Base-by-base conservation (phyloP, 2,113 vertebrate species). In the Hylia prasina region DNA sequence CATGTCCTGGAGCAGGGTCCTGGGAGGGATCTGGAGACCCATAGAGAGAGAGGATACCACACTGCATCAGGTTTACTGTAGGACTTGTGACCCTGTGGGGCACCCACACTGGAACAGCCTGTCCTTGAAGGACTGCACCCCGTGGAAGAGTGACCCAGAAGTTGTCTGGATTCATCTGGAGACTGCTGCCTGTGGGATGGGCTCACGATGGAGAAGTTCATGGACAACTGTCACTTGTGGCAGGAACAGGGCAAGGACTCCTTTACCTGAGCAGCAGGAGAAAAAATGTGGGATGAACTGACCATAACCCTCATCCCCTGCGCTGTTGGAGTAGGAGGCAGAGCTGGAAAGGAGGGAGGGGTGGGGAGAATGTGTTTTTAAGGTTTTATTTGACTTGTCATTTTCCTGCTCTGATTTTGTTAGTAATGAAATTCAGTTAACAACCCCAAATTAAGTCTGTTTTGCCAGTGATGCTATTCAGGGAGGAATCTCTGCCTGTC, bases 11-110 rank as follows among this genome's bases (percentile, higher is more conserved):
- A 77, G 22, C 28, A 50, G n/a, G 10, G 2, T 77, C 28, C 35
- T 61, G 73, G 75, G 2, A 63, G 17, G 17, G 75, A 40, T 5
- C 28, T 63, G 8, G 7, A 78, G 45, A n/a, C 13, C 17, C 2
- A 0, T 6, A 14, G 4, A 42, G 58, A 51, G 1, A 78, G 24
- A 22, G 45, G 23, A 51, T 30, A 18, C 30, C 23, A 4, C 1
- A 1, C 0, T 20, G 17, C 14, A 13, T 2, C 13, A 63, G 23
- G 45, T 42, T 42, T n/a, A 0, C 35, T 63, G 30, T 16, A 78
- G 28, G 35, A 27, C 13, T 20, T 50, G n/a, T 19, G 44, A 20
- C 12, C 13, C 44, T 2, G 0, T 39, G 16, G 28, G 15, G 7
- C 5, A 27, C 10, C 28, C 22, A 33, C 0, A 0, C 5, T 33